Evolutionary conservation across 2,888 invertebrate species (phyloP), one percentile per base, ranked within the genome.

Genomic region (Neoitamus cyanurus): DNA sequence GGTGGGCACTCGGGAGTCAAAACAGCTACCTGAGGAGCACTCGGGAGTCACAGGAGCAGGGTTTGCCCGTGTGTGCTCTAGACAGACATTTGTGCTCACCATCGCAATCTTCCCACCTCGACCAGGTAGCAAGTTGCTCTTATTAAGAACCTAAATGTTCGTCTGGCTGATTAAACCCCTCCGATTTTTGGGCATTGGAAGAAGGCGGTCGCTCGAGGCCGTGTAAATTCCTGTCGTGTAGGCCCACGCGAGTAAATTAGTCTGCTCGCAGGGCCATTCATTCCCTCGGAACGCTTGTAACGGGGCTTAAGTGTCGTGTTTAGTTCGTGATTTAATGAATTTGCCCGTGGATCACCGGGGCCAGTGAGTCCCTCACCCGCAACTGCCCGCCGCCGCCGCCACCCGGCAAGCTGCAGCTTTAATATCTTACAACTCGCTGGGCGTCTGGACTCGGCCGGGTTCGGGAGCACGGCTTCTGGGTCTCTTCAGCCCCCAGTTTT

Each of bases 241-340:
- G 31, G 37, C 78, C 78, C 78, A 80, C 78, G 78, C 78, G 78
- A 58, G 58, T 80, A 58, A 80, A 80, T 80, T 80, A 80, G 78
- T 80, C 58, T 34, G 20, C 31, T 31, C 34, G 36, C 78, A 48
- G 31, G 58, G 78, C 78, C 34, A 58, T 31, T 58, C 48, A 80
- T 80, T 58, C 78, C 48, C 34, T 80, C 25, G 20, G 58, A 15
- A 58, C 20, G 3, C 78, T 80, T 80, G 78, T 80, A 80, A 58
- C 58, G n/a, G 20, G n/a, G 31, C 28, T 80, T 80, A 80, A 80
- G 15, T 34, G 78, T 31, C 78, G 78, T 80, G 78, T 80, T 80
- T 58, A 75, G 58, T 31, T 58, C 78, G 58, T 80, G 78, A 80
- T 80, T 80, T 80, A 80, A 80, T 80, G 78, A 80, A 58, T 48